Base-by-base conservation (phyloP, 2,797 vertebrate species). In the Anisognathus igniventris region DNA sequence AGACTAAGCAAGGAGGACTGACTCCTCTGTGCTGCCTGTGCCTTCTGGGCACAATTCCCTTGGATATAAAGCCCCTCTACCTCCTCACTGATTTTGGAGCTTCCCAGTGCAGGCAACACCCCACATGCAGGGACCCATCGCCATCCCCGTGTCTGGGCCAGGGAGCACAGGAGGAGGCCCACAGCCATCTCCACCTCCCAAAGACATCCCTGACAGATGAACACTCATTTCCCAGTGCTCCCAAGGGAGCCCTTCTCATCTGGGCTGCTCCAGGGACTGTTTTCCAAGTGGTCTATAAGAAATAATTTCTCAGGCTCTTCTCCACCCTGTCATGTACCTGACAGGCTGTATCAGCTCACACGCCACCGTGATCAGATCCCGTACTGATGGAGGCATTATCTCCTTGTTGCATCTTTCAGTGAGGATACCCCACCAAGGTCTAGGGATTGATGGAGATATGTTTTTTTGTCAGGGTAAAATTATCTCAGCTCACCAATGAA, bases 221-320 rank as follows among this genome's bases (percentile, higher is more conserved):
- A 94, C 14, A 22, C 91, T 98, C 92, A 94, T 98, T 97, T 96
- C 95, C 77, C 88, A 96, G 89, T 2, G 2, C 67, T 98, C 97
- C 96, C 94, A 14, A 93, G 93, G 95, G 97, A 97, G 88, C 72
- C 83, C 44, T 97, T 97, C 96, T 95, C 91, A 95, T 96, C 92
- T 18, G 14, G 88, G 85, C 92, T 95, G 92, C 96, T 97, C 94
- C 16, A 1, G 92, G 95, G 97, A 97, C 92, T 96, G 92, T 96
- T 98, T 98, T 97, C 96, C 92, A 94, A 83, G 65, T 65, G 62
- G 93, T 91, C 96, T 97, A 88, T 94, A 95, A 95, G 96, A 97
- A 98, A 96, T 97, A 25, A 58, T 98, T 97, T 97, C 95, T 97
- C 95, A 92, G 96, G 88, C 94, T 92, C 90, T 96, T 97, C 97